Evolutionary conservation across 2,888 invertebrate genomes (phyloP).

Genomic region (Caenorhabditis japonica): DNA sequence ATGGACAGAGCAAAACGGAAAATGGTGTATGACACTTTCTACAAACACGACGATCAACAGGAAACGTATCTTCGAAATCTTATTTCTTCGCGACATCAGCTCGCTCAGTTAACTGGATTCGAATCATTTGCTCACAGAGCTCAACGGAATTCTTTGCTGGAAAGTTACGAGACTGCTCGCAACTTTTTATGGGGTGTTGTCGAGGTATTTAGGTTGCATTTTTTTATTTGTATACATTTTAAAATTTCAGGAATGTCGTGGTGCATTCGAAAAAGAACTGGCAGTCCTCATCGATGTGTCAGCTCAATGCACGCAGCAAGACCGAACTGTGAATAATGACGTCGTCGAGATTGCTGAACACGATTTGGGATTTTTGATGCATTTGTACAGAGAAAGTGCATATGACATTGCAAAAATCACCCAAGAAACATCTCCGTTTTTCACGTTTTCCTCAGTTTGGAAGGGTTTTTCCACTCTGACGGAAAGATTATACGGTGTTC

Average conservation of each 20-base stretch:
- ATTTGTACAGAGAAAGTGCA: constrained; percentile 61
- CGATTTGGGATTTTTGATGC: constrained; percentile 65
- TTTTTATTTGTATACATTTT: too few species aligned
- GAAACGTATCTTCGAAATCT: constrained; percentile 79
- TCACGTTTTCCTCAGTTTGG: constrained; percentile 50
- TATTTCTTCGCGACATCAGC: constrained; percentile 84
- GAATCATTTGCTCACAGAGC: constrained; percentile 90
- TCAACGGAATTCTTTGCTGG: constrained; percentile 86
- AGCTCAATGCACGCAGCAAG: constrained; percentile 49
- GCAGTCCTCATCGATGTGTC: constrained; percentile 64
- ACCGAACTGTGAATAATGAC: background rate
- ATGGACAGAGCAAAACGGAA: constrained; percentile 59
- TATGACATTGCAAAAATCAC: constrained; percentile 37
- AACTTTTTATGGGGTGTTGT: constrained; percentile 69
- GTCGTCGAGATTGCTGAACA: constrained; percentile 50
- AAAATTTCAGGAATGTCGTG: constrained; percentile 54
- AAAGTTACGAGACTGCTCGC: constrained; percentile 73
- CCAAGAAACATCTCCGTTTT: constrained; percentile 28
- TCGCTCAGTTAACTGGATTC: constrained; percentile 92
- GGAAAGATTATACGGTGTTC: constrained; percentile 87
- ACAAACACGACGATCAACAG: constrained; percentile 65
- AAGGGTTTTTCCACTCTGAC: constrained; percentile 92
- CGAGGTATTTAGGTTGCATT: constrained; percentile 54
- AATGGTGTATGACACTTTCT: constrained; percentile 66
- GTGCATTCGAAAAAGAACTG: constrained; percentile 64